Conservation (phyloP, 2,113 vertebrate genomes). For the Coptodon bakossiorum region DNA sequence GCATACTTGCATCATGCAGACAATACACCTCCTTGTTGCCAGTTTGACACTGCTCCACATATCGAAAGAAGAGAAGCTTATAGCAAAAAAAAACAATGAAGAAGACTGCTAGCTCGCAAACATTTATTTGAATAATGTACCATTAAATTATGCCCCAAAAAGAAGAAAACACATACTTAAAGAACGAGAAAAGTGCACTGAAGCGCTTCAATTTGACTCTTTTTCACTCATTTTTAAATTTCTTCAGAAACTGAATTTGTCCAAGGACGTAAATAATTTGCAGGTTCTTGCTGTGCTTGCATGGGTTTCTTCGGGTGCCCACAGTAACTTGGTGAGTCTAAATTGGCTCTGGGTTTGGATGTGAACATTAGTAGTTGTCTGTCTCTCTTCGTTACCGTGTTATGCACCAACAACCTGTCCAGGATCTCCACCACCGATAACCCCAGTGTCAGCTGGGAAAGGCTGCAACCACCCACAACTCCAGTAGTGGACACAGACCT, state of each 20-base stretch:
- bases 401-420: neutral
- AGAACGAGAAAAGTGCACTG: rapidly evolving
- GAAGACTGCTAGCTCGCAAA: neutral
- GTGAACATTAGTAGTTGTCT: neutral
- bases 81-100: neutral
- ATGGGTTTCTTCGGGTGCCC: neutral
- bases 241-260: neutral
- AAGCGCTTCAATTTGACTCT: neutral
- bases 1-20: neutral
- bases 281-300: neutral
- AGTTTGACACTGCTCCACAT: neutral
- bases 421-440: neutral
- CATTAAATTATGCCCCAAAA: neutral
- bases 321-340: neutral
- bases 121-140: neutral
- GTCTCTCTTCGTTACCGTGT: neutral
- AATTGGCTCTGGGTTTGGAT: neutral
- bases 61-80: neutral
- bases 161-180: neutral
- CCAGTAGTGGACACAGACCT: neutral
- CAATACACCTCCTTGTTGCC: neutral
- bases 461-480: neutral
- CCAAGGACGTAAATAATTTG: neutral
- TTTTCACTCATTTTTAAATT: neutral
- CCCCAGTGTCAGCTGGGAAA: neutral